Evolutionary conservation across 2,888 invertebrate species (phyloP), one percentile per base, ranked within the genome.

Genomic region (Lepidocyrtinus sp.): DNA sequence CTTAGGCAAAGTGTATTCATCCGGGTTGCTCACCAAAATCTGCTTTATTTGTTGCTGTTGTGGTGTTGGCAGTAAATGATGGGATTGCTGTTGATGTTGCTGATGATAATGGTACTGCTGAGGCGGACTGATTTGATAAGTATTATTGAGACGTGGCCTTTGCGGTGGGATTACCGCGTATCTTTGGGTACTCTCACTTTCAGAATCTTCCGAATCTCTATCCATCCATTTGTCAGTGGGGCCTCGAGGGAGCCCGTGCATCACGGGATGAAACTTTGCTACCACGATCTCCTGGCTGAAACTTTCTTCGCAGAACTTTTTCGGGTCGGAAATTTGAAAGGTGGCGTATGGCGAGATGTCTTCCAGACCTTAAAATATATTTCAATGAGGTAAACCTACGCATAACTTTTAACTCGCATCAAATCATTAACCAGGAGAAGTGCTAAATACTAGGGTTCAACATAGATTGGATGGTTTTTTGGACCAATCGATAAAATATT

Each of bases 281-380:
- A 86, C 86, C 0, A 84, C 86, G 46, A 86, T 86, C 69, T 86
- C 85, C 72, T 85, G 85, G 67, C 84, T 83, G 50, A 85, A 85
- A 74, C 81, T 84, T 12, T 86, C 86, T 62, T 85, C 85, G 21
- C 81, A 73, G 71, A 84, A 85, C 76, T 85, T 85, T 71, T 86
- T 86, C 61, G 94, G 93, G 87, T 95, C 95, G 77, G 95, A 94
- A 87, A 96, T 90, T 88, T 96, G 96, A 89, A 96, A 96, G 62
- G 96, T 96, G 70, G 96, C 96, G 90, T 96, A 96, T 0, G 96
- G 96, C 88, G 96, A 96, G 87, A 96, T 96, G 88, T 96, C 96
- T 90, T 96, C 96, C 88, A 96, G 95, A 21, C 83, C 85, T 80
- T 46, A 2, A 55, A 26, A 61, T 1, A 46, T 15, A 19, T 22